Base-by-base conservation (phyloP, 2,113 vertebrate genomes). In the Fukomys damarensis region DNA sequence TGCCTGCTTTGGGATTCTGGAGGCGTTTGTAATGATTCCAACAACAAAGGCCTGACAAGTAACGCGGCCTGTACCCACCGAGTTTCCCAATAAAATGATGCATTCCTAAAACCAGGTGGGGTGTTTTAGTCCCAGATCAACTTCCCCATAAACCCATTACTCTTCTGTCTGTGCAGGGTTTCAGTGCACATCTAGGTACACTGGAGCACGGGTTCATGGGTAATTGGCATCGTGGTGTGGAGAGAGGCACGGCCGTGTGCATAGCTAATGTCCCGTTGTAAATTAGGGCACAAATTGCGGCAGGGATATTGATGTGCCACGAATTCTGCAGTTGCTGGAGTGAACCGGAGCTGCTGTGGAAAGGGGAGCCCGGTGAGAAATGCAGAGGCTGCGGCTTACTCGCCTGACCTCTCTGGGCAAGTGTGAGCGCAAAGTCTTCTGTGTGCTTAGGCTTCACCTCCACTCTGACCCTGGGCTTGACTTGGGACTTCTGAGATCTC, bases 201-300 rank as follows among this genome's bases (percentile, higher is more conserved):
- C 28, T 8, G 17, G 49, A 86, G 38, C 2, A 43, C 56, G 38
- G 85, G 94, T 43, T 85, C 68, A 35, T 17, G 49, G 83, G 86
- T 94, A 86, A 95, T 68, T 91, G 94, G 79, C 84, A 65, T 79
- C 82, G 30, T 54, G 65, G 85, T 91, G 41, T 26, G 66, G 43
- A 93, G 54, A 72, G 72, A 82, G 96, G 80, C 86, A 13, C 0
- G 49, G 80, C 86, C 38, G 14, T 68, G 56, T 49, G 92, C 61
- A 30, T 14, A 12, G 87, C 91, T 96, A 92, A 93, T 84, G 82
- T 61, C 32, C 76, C 94, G 10, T 1, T 54, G 90, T 70, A 32
- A 87, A 87, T 96, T 80, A 96, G 87, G 90, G 54, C 76, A 28
- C 92, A 70, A 63, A 96, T 86, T 74, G 63, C 83, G 70, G 49